phyloP scores from a whole-genome alignment of 2,888 invertebrate species.

The Metalampra italica region DNA sequence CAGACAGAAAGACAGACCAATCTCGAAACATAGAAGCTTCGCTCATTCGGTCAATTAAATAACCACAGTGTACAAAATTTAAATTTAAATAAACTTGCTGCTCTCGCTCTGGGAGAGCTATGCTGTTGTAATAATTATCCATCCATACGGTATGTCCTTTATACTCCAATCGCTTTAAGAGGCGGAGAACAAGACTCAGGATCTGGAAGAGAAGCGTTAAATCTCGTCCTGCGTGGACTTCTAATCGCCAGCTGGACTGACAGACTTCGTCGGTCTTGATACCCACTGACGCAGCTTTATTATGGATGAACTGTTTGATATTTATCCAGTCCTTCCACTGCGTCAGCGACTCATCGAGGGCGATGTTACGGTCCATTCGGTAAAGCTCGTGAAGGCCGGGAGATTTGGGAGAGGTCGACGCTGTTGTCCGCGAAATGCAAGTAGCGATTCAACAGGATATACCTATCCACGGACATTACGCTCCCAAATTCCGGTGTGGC shows the following conservation, averaged over 20 bases:
- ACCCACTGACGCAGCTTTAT: conserved; percentile 19
- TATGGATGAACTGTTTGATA: conserved; percentile 19
- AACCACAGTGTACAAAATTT: too few relatives aligned
- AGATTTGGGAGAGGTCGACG: conserved; percentile 4
- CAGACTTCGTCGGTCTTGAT: conserved; percentile 19
- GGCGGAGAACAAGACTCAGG: too few relatives aligned
- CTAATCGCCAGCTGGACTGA: conserved; percentile 17
- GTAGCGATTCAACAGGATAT: conserved; percentile 14
- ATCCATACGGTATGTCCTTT: too few relatives aligned
- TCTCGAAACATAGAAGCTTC: too few relatives aligned
- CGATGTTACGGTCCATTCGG: conserved; percentile 10
- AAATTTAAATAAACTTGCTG: too few relatives aligned
- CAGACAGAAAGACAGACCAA: too few relatives aligned
- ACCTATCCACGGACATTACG: conserved; percentile 16
- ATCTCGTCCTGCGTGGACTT: too few relatives aligned
- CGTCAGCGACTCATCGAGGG: conserved; percentile 21
- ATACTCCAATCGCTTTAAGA: too few relatives aligned
- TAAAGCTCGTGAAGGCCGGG: conserved; percentile 4
- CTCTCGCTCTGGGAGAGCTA: too few relatives aligned
- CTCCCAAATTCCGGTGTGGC: conserved; percentile 18
- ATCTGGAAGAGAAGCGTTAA: too few relatives aligned
- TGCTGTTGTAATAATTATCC: too few relatives aligned
- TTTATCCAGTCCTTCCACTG: conserved; percentile 19
- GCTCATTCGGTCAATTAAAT: too few relatives aligned
- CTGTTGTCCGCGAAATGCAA: conserved; percentile 19